Base-by-base conservation (phyloP, 2,113 vertebrate genomes). In the Tetraodon nigroviridis region DNA sequence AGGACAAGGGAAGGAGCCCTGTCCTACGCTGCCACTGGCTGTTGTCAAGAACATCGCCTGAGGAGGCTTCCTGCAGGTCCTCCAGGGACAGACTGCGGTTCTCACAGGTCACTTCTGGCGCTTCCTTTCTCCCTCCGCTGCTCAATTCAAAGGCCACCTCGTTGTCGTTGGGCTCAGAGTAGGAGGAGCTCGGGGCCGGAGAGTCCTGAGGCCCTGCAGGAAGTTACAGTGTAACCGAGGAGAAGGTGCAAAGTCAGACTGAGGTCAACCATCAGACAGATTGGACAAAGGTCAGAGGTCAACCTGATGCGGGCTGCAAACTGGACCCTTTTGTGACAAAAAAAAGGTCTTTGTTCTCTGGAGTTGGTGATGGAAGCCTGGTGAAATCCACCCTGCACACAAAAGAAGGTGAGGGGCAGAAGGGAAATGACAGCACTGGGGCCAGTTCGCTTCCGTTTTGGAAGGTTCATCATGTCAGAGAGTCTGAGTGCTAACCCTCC, bases 281-380 rank as follows among this genome's bases (percentile, higher is more conserved):
- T 11, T 12, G 1, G 19, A 29, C 12, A 11, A 22, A 56, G 59
- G 29, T 69, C 18, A 69, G 41, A 53, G 55, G 64, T 86, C 52
- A 8, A 88, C 87, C 87, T 81, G 85, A 82, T 1, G 85, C 68
- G 0, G 94, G 93, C 90, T 96, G 94, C 61, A 95, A 90, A 79
- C 93, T 93, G 50, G 94, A 93, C 79, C 93, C 94, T 91, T 94
- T 95, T 53, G 97, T 99, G 89, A 97, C 95, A 73, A 99, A 99
- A 90, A 98, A 99, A 87, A 98, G 90, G 82, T 99, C 96, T 91
- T 98, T 98, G 93, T 99, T 99, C 91, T 98, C 97, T 50, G 95
- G 94, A 85, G 97, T 99, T 58, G 97, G 97, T 84, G 97, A 99
- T 16, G 97, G 97, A 87, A 99, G 93, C 84, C 97, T 91, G 80